Base-by-base conservation (phyloP, 1,140 invertebrate species). In the Pachypsylla venusta region DNA sequence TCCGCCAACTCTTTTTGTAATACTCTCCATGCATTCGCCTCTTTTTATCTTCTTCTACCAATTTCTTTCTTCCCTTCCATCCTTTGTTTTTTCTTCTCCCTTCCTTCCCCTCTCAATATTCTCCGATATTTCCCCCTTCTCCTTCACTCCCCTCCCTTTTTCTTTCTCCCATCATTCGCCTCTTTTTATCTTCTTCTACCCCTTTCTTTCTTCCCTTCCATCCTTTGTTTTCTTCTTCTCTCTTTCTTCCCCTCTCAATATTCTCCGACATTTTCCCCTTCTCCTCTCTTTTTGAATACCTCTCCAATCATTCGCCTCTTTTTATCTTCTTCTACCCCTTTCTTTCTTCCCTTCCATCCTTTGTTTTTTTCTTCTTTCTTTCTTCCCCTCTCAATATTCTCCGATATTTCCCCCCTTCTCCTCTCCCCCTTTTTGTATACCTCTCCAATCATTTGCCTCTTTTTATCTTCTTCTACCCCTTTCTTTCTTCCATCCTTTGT, bases 1-100 rank as follows among this genome's bases (percentile, higher is more conserved):
- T 54, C 10, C 26, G 12, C 57, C 53, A 16, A 25, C 26, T 58
- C 61, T 61, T 48, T 25, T 35, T 60, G 54, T 64, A 58, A 48
- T 25, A 62, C 53, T 20, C 26, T 27, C 56, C 19, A 61, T 61
- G 66, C 69, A 68, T 67, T 65, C 67, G 64, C 64, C 66, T 67
- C 65, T 63, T 62, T 65, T 66, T 65, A 7, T 58, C 62, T 39
- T 54, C 60, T 48, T 58, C 58, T 26, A 39, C 59, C 57, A 16
- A n/a, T 60, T 60, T 58, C 42, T 19, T 48, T 48, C 42, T 19
- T 48, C 42, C 4, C 42, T 3, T 48, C 42, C 16, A 7, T 3
- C 22, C 3, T 19, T 3, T 19, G 5, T 48, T 3, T 19, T 4
- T 19, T 48, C 22, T 4, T 19, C n/a, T 4, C 22, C 4, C n/a